Conservation (phyloP, 2,888 invertebrate genomes). For the Caenorhabditis doughertyi region DNA sequence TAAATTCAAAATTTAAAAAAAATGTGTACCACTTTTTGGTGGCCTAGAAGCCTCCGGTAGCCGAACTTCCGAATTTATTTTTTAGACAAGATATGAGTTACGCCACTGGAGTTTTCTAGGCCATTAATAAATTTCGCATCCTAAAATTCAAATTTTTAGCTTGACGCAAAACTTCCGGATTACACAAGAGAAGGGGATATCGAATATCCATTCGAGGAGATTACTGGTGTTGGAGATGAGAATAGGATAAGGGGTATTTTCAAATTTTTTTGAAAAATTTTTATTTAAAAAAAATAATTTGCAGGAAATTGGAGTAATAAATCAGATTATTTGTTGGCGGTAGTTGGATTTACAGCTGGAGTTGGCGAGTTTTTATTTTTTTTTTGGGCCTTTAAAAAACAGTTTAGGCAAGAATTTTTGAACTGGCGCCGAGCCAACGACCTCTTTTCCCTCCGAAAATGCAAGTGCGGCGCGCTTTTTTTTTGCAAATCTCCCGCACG, state of each 20-base stretch:
- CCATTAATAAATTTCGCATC: background rate
- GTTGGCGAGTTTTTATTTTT: conserved; percentile 66
- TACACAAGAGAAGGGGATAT: conserved; percentile 81
- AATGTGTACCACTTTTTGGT: too few species aligned
- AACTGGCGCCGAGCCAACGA: too few species aligned
- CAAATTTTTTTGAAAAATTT: background rate
- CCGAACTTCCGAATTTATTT: too few species aligned
- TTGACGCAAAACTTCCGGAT: conserved; percentile 75
- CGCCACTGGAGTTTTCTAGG: too few species aligned
- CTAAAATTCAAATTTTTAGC: conserved; percentile 45
- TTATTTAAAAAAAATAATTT: conserved; percentile 17
- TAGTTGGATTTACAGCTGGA: conserved; percentile 85
- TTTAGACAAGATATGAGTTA: background rate
- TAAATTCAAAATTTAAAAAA: too few species aligned
- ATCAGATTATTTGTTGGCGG: conserved; percentile 86
- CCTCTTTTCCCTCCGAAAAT: too few species aligned
- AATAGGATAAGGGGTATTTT: conserved; percentile 84
- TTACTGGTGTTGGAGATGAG: conserved; percentile 83
- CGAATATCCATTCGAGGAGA: conserved; percentile 83
- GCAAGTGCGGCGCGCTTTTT: too few species aligned
- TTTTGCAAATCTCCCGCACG: too few species aligned
- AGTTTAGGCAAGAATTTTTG: too few species aligned
- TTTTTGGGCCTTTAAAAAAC: background rate
- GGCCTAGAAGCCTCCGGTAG: too few species aligned
- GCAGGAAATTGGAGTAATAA: conserved; percentile 84